Evolutionary conservation across 1,140 invertebrate genomes (phyloP).

Genomic region (Drosophila eugracilis): DNA sequence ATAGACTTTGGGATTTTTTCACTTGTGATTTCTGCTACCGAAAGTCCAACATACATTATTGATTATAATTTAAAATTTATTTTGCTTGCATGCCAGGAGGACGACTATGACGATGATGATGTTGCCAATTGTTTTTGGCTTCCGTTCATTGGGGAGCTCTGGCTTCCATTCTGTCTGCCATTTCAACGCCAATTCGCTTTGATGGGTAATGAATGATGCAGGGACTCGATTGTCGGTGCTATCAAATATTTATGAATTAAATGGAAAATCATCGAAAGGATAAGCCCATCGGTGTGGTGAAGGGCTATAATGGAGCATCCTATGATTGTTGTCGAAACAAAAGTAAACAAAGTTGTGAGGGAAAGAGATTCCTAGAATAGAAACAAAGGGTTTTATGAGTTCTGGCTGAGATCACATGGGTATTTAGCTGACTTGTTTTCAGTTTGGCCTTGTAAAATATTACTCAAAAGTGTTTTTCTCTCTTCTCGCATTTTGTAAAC

Average conservation of each 20-base stretch:
- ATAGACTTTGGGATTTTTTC: background rate
- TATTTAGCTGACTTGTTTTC: background rate
- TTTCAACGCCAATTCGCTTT: slow-evolving; percentile 62
- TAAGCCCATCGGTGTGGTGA: slow-evolving; percentile 33
- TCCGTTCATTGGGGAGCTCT: slow-evolving; percentile 37
- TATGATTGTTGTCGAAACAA: slow-evolving; percentile 12
- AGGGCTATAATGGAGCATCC: slow-evolving; percentile 21
- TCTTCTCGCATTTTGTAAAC: too few relatives aligned
- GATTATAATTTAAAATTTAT: slow-evolving; percentile 73
- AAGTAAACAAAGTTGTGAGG: slow-evolving; percentile 6
- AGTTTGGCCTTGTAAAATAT: background rate
- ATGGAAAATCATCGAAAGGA: slow-evolving; percentile 51
- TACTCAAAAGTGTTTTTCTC: too few relatives aligned
- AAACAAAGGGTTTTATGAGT: background rate
- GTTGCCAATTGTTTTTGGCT: slow-evolving; percentile 17
- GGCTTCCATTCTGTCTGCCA: slow-evolving; percentile 7
- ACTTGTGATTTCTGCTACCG: slow-evolving; percentile 20
- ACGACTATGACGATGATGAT: slow-evolving; percentile 7
- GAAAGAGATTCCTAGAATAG: background rate
- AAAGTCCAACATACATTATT: slow-evolving; percentile 62
- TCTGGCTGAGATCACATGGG: too few relatives aligned
- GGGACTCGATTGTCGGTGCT: slow-evolving; percentile 47
- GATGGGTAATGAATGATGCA: slow-evolving; percentile 71
- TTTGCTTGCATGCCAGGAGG: slow-evolving; percentile 27
- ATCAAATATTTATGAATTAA: slow-evolving; percentile 75